phyloP scores from a whole-genome alignment of 1,140 invertebrate species.

The Delia radicum region DNA sequence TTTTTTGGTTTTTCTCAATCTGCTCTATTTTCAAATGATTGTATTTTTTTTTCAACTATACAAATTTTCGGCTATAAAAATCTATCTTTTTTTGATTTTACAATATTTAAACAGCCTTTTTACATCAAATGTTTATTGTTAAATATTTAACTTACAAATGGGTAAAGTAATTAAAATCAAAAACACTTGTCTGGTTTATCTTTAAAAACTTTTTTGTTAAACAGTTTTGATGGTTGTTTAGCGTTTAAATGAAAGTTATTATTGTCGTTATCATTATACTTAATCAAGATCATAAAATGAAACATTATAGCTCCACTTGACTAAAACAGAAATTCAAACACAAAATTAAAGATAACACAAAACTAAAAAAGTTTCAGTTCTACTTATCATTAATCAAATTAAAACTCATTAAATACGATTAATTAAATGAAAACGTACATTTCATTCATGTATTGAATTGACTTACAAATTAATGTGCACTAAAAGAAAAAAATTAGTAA shows the following conservation, averaged over 20 bases:
- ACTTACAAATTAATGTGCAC: background rate
- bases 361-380: background rate
- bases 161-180: background rate
- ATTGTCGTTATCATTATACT: background rate
- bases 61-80: too few relatives aligned
- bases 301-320: background rate
- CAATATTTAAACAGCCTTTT: background rate
- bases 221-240: too few relatives aligned
- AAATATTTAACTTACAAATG: background rate
- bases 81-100: too few relatives aligned
- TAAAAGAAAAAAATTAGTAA: too few relatives aligned
- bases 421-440: background rate
- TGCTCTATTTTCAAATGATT: too few relatives aligned
- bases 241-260: background rate
- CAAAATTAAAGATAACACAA: background rate
- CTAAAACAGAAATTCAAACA: background rate
- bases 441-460: background rate
- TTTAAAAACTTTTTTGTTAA: too few relatives aligned
- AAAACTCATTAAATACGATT: background rate
- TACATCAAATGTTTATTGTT: too few relatives aligned
- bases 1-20: too few relatives aligned
- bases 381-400: slow-evolving; percentile 2
- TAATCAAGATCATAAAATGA: background rate
- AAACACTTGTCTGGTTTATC: background rate
- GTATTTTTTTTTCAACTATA: too few relatives aligned